Evolutionary conservation across 1,140 invertebrate genomes (phyloP), one percentile per base, ranked within the genome.

Genomic region (Drosophila tani): DNA sequence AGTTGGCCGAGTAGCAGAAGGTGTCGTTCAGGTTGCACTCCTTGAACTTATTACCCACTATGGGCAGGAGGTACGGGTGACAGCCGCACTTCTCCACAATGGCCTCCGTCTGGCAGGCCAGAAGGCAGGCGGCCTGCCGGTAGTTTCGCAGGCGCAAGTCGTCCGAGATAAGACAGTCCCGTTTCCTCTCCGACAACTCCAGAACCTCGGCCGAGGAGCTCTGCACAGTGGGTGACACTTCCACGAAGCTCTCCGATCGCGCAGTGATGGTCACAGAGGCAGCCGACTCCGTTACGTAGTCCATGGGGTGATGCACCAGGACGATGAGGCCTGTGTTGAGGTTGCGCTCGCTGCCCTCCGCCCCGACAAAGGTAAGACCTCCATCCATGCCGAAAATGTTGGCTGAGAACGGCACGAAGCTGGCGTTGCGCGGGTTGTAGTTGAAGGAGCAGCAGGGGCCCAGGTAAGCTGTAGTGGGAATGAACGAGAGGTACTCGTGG

Each of bases 371-470:
- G 1, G 71, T 91, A 17, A 92, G 53, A 0, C 91, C 91, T 0
- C 91, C 91, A 14, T 92, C 83, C 69, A 92, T 84, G 55, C 91
- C 91, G 38, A 91, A 92, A n/a, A 91, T 91, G 41, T 92, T 92
- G 11, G 91, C 69, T 7, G 91, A 91, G 49, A 92, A 92, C 19
- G 91, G 91, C 32, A 92, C 82, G 47, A 83, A 92, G 24, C 90
- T 92, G 41, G 68, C 40, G 74, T 92, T 92, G 21, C 81, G 75
- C 0, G 91, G 91, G 74, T 92, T 92, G 50, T 92, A 92, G 69
- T 92, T 92, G 29, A 92, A 92, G 46, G 91, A 92, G 75, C 91
- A 92, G 50, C 91, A 92, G 29, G 88, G 87, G 7, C 91, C 91
- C 21, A 92, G 53, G 40, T 67, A 92, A 1, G 90, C 88, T 0